These are phyloP conservation scores for Pristionchus mayeri DNA, from an alignment of 2,888 invertebrate genomes.

Conservation along the genomic window DNA sequence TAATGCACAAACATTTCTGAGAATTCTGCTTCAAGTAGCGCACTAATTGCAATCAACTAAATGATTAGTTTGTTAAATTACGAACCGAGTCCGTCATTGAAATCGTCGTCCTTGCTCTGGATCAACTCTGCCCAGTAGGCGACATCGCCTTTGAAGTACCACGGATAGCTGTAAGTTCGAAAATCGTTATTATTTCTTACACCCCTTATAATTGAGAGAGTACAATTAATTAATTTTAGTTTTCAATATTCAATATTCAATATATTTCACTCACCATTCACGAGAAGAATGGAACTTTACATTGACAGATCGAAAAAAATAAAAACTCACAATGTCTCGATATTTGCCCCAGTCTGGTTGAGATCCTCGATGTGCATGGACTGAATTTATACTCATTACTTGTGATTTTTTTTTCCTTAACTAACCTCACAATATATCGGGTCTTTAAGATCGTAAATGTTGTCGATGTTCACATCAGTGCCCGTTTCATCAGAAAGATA, in stretches of 20 bases:
- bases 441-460: constrained; percentile 29
- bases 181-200: no score
- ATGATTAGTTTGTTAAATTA: no score
- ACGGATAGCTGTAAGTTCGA: constrained; percentile 36
- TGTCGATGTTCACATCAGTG: constrained; percentile 24
- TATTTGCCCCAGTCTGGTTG: constrained; percentile 5
- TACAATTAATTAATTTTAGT: no score
- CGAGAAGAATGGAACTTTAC: no score
- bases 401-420: no score
- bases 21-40: no score
- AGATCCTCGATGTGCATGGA: constrained; percentile 7
- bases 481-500: constrained; percentile 8
- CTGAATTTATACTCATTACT: neutral
- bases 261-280: neutral
- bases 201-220: no score
- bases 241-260: neutral
- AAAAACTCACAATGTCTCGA: constrained; percentile 8
- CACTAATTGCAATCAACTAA: no score
- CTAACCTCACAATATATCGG: neutral
- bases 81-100: constrained; percentile 10
- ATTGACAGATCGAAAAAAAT: no score
- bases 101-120: neutral
- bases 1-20: no score
- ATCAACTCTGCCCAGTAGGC: neutral
- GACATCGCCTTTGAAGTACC: constrained; percentile 15